Evolutionary conservation across 2,797 vertebrate species (phyloP), one percentile per base, ranked within the genome.

Genomic region (Adrianichthys oophorus): DNA sequence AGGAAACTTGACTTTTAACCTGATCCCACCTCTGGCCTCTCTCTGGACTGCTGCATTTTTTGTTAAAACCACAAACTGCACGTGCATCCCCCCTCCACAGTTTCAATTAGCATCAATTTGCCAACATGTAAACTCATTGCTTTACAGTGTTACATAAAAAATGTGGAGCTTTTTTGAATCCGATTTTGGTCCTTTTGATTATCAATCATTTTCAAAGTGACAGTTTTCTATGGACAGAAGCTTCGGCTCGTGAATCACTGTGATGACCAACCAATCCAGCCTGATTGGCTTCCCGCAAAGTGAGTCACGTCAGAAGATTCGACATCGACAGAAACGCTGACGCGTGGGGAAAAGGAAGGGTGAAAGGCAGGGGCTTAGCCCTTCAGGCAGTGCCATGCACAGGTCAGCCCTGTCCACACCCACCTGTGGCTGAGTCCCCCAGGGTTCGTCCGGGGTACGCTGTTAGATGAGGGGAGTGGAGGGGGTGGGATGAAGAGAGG

Each of bases 391-490:
- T 79, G 88, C 84, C 92, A 93, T 93, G 92, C 92, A 87, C 70
- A 70, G 78, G 70, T 84, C 84, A 70, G 80, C 81, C 85, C 87
- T 67, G 56, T 80, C 78, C 24, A 83, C 91, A 97, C 95, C 94
- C 93, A 96, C 95, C 95, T 95, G 94, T 91, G 88, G 92, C 92
- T 18, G 94, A 93, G 76, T 94, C 94, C 85, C 93, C 94, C 87
- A 96, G 90, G 88, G 92, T 94, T 87, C 95, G 93, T 96, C 95
- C 95, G 0, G 94, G 94, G 83, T 95, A 96, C 85, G 95, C 94
- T 96, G 93, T 95, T 94, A 94, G 93, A 87, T 91, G 89, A 49
- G 84, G 82, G 83, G 84, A 79, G 80, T 58, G 51, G 71, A 83
- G 71, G 79, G 53, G 56, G 37, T n/a, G 43, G 62, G 58, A 18